Evolutionary conservation across 1,140 invertebrate species (phyloP).

Genomic region (Trichonephila clavipes): DNA sequence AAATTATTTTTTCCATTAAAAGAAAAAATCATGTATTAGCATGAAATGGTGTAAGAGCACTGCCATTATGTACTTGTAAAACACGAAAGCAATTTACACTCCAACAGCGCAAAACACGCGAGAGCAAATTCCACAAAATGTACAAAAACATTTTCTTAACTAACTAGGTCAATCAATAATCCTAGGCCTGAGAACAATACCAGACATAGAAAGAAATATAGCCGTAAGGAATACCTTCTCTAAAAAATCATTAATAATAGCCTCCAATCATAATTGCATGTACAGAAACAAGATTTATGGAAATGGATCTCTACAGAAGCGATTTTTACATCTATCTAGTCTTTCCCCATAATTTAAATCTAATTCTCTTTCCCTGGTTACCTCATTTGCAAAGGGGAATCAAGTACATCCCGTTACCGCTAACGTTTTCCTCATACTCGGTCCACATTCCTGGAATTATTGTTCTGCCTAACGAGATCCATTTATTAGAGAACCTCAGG

Average conservation of each 20-base stretch:
- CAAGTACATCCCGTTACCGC: neutral
- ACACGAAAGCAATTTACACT: too few species aligned
- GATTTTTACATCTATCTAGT: neutral
- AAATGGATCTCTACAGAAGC: neutral
- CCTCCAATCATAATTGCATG: neutral
- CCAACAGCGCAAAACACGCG: too few species aligned
- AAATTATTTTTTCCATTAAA: too few species aligned
- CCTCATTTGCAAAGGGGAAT: constrained; percentile 10
- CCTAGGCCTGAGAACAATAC: neutral
- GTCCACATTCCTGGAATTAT: constrained; percentile 23
- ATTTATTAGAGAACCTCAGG: neutral
- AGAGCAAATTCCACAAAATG: neutral
- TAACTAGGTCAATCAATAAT: constrained; percentile 28
- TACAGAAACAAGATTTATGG: neutral
- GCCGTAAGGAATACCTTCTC: neutral
- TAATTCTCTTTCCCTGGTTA: neutral
- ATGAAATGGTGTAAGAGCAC: too few species aligned
- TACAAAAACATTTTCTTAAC: neutral
- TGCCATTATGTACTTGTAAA: too few species aligned
- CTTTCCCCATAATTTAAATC: constrained; percentile 10
- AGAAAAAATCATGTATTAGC: too few species aligned
- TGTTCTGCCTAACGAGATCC: constrained; percentile 1
- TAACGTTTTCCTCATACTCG: neutral
- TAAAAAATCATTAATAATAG: constrained; percentile 8
- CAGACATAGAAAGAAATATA: neutral